Evolutionary conservation across 2,113 vertebrate genomes (phyloP).

Genomic region (Thinocorus orbignyianus): DNA sequence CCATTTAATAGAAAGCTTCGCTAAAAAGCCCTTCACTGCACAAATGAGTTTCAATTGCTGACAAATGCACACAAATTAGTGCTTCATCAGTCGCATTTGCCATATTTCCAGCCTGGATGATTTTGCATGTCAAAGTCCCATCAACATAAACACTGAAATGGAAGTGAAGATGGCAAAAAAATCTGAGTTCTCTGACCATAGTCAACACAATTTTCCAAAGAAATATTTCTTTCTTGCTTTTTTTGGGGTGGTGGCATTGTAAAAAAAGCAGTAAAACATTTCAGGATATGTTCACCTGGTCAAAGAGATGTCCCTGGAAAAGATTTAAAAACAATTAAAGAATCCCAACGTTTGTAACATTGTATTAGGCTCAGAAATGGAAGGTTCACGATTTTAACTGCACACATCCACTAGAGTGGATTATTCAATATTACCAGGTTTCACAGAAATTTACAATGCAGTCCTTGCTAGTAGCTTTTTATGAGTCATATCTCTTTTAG

Average conservation of each 20-base stretch:
- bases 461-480: background rate
- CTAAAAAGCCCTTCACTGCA: background rate
- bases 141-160: background rate
- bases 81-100: background rate
- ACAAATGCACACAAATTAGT: background rate
- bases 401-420: background rate
- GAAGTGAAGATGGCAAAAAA: background rate
- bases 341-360: background rate
- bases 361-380: background rate
- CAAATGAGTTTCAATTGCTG: background rate
- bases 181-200: background rate
- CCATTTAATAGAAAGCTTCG: background rate
- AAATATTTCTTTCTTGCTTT: background rate
- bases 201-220: background rate
- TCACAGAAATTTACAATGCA: background rate
- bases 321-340: background rate
- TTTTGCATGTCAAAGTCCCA: background rate
- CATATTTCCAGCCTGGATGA: background rate
- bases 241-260: too few species aligned
- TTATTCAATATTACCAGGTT: background rate
- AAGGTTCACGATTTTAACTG: background rate
- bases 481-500: background rate
- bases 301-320: background rate
- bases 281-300: background rate
- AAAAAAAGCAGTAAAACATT: background rate